Evolutionary conservation across 2,797 vertebrate genomes (phyloP).

Genomic region (Cyprinella venusta): DNA sequence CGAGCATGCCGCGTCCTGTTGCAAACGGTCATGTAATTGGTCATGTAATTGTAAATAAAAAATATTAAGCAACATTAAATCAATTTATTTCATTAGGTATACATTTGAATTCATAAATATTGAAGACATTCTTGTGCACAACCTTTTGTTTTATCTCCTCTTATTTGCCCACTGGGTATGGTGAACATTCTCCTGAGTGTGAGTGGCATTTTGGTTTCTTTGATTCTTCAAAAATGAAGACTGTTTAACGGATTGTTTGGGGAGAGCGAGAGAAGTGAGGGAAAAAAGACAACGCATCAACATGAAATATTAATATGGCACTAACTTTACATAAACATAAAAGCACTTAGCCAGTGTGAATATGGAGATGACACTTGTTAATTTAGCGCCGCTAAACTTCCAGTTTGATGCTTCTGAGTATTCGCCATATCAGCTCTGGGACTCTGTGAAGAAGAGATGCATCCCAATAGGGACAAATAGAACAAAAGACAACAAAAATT

Average conservation of each 20-base stretch:
- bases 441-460: slow-evolving; percentile 64
- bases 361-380: slow-evolving; percentile 82
- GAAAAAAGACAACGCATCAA: slow-evolving; percentile 70
- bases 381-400: slow-evolving; percentile 80
- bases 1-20: too few species aligned
- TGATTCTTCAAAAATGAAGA: slow-evolving; percentile 71
- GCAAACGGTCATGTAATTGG: too few species aligned
- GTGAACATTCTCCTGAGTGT: slow-evolving; percentile 37
- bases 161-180: slow-evolving; percentile 58
- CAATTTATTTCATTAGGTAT: background rate
- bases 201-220: slow-evolving; percentile 78
- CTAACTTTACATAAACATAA: slow-evolving; percentile 81
- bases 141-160: slow-evolving; percentile 45
- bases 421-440: slow-evolving; percentile 72
- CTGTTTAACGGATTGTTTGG: slow-evolving; percentile 74
- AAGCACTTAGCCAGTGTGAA: slow-evolving; percentile 78
- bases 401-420: slow-evolving; percentile 77
- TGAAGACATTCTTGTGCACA: slow-evolving; percentile 1
- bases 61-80: too few species aligned
- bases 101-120: background rate
- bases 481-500: slow-evolving; percentile 30
- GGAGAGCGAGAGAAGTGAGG: slow-evolving; percentile 35
- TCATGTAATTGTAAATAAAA: background rate
- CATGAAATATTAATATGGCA: slow-evolving; percentile 82
- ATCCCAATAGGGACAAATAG: slow-evolving; percentile 26